phyloP scores from a whole-genome alignment of 2,113 vertebrate genomes.

The Pycnonotus jocosus region DNA sequence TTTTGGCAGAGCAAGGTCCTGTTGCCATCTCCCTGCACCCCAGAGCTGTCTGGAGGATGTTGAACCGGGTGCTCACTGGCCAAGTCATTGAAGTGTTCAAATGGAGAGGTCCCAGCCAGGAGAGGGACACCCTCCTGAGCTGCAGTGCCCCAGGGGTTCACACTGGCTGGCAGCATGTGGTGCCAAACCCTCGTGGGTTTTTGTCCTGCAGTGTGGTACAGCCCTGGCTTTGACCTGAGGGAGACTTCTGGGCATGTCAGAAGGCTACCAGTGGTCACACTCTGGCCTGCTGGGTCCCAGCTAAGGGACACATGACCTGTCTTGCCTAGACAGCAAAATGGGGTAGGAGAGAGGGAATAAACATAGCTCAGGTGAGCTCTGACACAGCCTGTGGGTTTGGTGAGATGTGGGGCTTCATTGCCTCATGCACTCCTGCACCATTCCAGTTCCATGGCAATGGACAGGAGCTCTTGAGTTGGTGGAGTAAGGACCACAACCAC shows the following conservation, averaged over 20 bases:
- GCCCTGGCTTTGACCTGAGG: neutral
- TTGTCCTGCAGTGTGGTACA: neutral
- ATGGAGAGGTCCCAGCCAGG: neutral
- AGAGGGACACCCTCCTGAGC: neutral
- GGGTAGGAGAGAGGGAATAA: neutral
- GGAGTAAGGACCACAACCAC: neutral
- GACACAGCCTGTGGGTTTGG: neutral
- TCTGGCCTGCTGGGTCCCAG: neutral
- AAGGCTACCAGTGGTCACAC: neutral
- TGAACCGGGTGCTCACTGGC: neutral
- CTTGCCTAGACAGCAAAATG: neutral
- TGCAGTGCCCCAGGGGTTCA: accelerated
- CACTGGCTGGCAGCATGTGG: neutral
- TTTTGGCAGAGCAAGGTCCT: neutral
- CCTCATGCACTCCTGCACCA: accelerated
- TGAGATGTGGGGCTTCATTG: neutral
- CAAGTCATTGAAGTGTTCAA: neutral
- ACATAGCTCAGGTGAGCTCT: neutral
- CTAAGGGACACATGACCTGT: neutral
- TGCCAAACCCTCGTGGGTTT: neutral
- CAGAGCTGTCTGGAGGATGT: neutral
- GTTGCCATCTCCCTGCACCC: accelerated
- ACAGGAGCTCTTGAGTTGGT: neutral
- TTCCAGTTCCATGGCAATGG: accelerated
- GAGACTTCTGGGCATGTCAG: neutral